Evolutionary conservation across 2,113 vertebrate species (phyloP).

Genomic region (Pogona vitticeps): DNA sequence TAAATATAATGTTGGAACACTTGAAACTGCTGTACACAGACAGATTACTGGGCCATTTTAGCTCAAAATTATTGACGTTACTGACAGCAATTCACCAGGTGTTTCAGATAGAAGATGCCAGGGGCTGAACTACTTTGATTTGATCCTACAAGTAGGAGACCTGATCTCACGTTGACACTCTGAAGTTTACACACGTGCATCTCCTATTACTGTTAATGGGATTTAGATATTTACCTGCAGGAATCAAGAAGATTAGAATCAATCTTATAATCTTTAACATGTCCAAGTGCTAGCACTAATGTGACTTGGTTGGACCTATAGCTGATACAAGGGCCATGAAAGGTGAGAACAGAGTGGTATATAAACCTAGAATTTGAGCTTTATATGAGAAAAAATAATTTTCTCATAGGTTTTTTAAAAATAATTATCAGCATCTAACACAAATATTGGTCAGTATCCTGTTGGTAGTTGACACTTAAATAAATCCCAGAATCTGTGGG

Average conservation of each 20-base stretch:
- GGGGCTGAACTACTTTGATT: background rate
- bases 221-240: conserved; percentile 28
- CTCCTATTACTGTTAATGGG: conserved; percentile 30
- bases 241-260: conserved; percentile 40
- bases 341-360: background rate
- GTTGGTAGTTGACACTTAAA: too few species aligned
- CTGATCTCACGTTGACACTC: background rate
- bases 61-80: background rate
- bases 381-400: background rate
- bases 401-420: background rate
- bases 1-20: background rate
- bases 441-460: too few species aligned
- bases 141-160: background rate
- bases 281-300: conserved; percentile 23
- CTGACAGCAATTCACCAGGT: background rate
- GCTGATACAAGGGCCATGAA: background rate
- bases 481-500: too few species aligned
- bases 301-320: background rate
- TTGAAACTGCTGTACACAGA: background rate
- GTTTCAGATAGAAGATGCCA: background rate
- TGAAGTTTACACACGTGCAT: background rate
- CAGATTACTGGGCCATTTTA: background rate
- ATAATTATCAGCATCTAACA: background rate
- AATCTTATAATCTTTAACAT: background rate
- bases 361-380: background rate